Percentiles rank a stretch among this genome's conserved stretches.
Evolutionary conservation across 2,113 vertebrate species (phyloP).

Genomic region (Tragelaphus buxtoni): DNA sequence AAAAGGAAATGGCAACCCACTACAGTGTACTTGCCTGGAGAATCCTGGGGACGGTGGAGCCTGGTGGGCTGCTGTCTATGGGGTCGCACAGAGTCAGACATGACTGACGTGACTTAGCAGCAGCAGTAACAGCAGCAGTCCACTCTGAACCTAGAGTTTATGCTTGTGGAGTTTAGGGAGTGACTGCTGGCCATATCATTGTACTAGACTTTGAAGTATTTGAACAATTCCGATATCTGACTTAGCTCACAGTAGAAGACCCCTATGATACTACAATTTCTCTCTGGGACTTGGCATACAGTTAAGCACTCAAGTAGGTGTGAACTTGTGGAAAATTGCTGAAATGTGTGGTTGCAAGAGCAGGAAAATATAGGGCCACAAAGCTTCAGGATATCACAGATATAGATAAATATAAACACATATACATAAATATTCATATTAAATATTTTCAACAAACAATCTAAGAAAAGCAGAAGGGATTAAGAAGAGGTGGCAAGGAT

Average conservation of each 20-base stretch:
- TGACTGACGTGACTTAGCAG: not conserved
- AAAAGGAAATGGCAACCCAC: too few species aligned
- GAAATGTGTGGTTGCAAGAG: not conserved
- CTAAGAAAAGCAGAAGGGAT: not conserved
- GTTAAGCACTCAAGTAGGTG: not conserved
- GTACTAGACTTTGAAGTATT: not conserved
- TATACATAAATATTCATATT: not conserved
- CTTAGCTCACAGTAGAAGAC: not conserved
- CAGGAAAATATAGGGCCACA: not conserved
- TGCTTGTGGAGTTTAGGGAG: not conserved
- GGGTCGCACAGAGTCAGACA: fast-evolving
- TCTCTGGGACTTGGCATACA: not conserved
- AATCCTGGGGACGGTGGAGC: too few species aligned
- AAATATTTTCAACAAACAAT: not conserved
- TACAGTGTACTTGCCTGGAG: too few species aligned
- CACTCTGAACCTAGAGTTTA: not conserved
- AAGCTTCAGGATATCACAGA: not conserved
- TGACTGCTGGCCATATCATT: not conserved
- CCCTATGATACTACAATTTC: not conserved
- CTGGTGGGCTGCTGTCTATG: too few species aligned
- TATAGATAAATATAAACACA: not conserved
- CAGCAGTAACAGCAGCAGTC: too few species aligned
- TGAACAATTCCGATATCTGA: not conserved
- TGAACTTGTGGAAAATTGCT: not conserved
- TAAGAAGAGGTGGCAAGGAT: not conserved